A percentile compares a stretch with the other conserved stretches of the same genome.
Evolutionary conservation across 2,797 vertebrate genomes (phyloP).

Genomic region (Brachyrhaphis roseni): DNA sequence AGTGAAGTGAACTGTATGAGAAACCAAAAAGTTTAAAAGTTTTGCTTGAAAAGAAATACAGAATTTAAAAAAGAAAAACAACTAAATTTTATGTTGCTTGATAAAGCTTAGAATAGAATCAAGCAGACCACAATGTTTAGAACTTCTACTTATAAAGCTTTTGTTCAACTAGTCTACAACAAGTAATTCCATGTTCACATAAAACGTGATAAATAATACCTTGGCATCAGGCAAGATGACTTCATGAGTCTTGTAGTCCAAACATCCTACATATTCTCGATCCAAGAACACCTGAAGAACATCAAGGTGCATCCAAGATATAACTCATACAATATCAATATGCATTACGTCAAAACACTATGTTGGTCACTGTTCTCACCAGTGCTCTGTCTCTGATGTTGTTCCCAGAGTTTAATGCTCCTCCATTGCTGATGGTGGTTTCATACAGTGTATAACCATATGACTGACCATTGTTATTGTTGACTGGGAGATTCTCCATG

Average conservation of each 20-base stretch:
- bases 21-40: background rate
- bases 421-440: conserved; percentile 85
- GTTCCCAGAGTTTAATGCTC: conserved; percentile 81
- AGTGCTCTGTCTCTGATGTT: conserved; percentile 88
- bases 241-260: conserved; percentile 85
- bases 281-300: conserved; percentile 89
- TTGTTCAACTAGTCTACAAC: background rate
- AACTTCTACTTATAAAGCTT: background rate
- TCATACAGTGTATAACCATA: conserved; percentile 92
- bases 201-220: conserved; percentile 66
- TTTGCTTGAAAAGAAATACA: background rate
- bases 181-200: background rate
- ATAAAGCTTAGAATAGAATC: background rate
- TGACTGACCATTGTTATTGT: conserved; percentile 86
- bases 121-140: background rate
- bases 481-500: conserved; percentile 90
- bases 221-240: conserved; percentile 82
- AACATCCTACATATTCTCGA: conserved; percentile 81
- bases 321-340: background rate
- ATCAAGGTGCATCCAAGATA: background rate
- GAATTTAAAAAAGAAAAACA: background rate
- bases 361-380: conserved; percentile 68
- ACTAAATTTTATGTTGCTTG: background rate
- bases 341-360: background rate
- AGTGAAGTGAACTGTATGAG: background rate